phyloP scores from a whole-genome alignment of 2,113 vertebrate species.

The Sitta europaea region DNA sequence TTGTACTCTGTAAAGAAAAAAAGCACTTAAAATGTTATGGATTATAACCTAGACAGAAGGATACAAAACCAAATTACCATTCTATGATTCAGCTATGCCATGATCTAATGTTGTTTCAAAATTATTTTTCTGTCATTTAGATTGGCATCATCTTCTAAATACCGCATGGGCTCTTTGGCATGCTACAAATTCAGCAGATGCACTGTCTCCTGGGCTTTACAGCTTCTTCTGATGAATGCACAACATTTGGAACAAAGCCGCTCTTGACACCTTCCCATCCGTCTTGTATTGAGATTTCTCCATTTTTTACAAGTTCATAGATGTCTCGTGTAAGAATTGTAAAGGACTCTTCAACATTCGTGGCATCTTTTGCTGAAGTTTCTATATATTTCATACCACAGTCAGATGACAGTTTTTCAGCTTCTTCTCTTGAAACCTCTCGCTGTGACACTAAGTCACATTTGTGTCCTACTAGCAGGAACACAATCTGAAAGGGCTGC shows the following conservation, averaged over 20 bases:
- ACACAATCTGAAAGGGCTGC: slow-evolving; percentile 79
- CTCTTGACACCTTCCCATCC: slow-evolving; percentile 85
- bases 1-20: neutral
- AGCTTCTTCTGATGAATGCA: slow-evolving; percentile 82
- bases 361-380: slow-evolving; percentile 80
- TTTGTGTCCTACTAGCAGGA: slow-evolving; percentile 81
- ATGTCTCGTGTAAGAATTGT: slow-evolving; percentile 79
- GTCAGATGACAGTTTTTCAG: slow-evolving; percentile 75
- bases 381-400: slow-evolving; percentile 82
- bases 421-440: slow-evolving; percentile 78
- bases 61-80: neutral
- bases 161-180: slow-evolving; percentile 55
- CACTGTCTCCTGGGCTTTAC: slow-evolving; percentile 75
- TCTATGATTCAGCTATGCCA: neutral
- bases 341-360: slow-evolving; percentile 81
- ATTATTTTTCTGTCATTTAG: slow-evolving; percentile 1
- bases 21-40: slow-evolving; percentile 30
- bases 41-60: slow-evolving; percentile 34
- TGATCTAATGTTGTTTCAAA: slow-evolving; percentile 34
- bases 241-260: slow-evolving; percentile 79
- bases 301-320: slow-evolving; percentile 80
- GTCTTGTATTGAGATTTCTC: slow-evolving; percentile 80
- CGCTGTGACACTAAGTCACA: slow-evolving; percentile 76
- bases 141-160: slow-evolving; percentile 44
- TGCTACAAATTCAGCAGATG: slow-evolving; percentile 65